Percentiles rank a stretch among this genome's conserved stretches.
Evolutionary conservation across 2,888 invertebrate species (phyloP).

Genomic region (Hyles lineata): DNA sequence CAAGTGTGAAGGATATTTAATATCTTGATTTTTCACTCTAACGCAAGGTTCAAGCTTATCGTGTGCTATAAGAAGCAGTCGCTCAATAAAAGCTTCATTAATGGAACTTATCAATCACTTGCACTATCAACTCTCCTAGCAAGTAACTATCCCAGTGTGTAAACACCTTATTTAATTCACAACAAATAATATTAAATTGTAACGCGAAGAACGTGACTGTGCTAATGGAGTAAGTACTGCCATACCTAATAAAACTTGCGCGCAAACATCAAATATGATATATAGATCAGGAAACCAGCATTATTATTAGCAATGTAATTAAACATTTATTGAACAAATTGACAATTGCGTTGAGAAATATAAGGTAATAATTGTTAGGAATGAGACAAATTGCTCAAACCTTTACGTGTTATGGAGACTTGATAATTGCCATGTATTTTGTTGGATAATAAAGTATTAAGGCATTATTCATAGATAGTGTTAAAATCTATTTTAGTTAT

Average conservation of each 20-base stretch:
- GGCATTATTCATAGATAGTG: too few species aligned
- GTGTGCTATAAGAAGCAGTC: too few species aligned
- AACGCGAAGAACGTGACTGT: slow-evolving; percentile 33
- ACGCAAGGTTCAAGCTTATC: too few species aligned
- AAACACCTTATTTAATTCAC: slow-evolving; percentile 9
- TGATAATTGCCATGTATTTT: too few species aligned
- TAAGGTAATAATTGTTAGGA: background rate
- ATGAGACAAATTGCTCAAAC: too few species aligned
- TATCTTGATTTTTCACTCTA: too few species aligned
- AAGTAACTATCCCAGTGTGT: background rate
- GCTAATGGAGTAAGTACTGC: slow-evolving; percentile 28
- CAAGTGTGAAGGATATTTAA: too few species aligned
- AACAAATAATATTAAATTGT: slow-evolving; percentile 31
- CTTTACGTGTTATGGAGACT: too few species aligned
- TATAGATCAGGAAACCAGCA: slow-evolving; percentile 28
- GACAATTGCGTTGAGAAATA: slow-evolving; percentile 1
- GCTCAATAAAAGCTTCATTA: too few species aligned
- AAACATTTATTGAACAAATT: background rate
- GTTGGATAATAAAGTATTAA: too few species aligned
- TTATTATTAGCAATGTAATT: background rate
- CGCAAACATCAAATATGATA: slow-evolving; percentile 30
- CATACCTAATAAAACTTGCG: slow-evolving; percentile 22
- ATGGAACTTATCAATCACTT: background rate
- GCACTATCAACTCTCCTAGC: background rate
- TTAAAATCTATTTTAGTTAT: too few species aligned